phyloP scores from a whole-genome alignment of 1,140 invertebrate genomes.

The Oncopeltus fasciatus region DNA sequence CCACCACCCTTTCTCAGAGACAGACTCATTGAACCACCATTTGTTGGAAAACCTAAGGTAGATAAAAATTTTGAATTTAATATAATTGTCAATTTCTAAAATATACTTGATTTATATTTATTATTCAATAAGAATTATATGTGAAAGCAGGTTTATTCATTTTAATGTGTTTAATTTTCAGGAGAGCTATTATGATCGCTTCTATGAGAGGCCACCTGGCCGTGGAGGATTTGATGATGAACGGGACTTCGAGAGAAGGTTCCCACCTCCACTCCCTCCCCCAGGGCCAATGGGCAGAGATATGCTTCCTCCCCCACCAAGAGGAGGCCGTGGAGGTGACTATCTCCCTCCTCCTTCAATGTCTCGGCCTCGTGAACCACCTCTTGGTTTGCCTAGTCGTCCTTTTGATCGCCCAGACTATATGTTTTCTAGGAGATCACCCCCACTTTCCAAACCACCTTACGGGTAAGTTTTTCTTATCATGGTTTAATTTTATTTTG shows the following conservation, averaged over 20 bases:
- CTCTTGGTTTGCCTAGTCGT: constrained; percentile 32
- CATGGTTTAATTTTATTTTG: too few species aligned
- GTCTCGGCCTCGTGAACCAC: constrained; percentile 21
- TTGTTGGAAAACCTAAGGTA: constrained; percentile 11
- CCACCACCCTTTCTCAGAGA: constrained; percentile 68
- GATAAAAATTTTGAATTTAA: not conserved
- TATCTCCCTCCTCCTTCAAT: constrained; percentile 28
- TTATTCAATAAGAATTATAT: not conserved
- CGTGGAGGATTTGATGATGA: constrained; percentile 52
- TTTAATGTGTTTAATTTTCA: constrained; percentile 27
- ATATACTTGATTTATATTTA: not conserved
- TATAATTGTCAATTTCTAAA: not conserved
- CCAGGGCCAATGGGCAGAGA: constrained; percentile 45
- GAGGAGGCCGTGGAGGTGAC: constrained; percentile 38
- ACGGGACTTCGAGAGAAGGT: constrained; percentile 63
- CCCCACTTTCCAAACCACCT: constrained; percentile 36
- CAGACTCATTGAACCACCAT: constrained; percentile 46
- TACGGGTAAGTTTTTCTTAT: not conserved
- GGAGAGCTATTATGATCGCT: constrained; percentile 65
- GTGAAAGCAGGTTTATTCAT: not conserved
- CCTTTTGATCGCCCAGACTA: constrained; percentile 45
- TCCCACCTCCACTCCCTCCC: not conserved
- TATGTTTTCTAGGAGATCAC: constrained; percentile 67
- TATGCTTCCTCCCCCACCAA: constrained; percentile 45
- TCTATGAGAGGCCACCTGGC: constrained; percentile 52